Percentiles rank a stretch among this genome's conserved stretches.
These are phyloP conservation scores for Arizona elegans DNA, from an alignment of 2,113 vertebrate genomes.

Conservation along the genomic window DNA sequence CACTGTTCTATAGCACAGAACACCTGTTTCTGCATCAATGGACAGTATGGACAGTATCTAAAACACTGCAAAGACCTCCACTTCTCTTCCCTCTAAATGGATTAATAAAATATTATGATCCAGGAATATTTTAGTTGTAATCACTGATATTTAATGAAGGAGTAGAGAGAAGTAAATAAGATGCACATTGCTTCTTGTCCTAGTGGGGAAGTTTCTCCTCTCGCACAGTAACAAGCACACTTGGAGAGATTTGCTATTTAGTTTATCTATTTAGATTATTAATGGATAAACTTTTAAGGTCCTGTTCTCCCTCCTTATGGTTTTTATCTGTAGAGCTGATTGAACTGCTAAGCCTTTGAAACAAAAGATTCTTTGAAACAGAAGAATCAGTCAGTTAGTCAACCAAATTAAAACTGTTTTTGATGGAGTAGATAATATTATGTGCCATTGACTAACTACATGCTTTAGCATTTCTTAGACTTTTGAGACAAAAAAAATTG, in stretches of 20 bases:
- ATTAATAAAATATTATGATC: background rate
- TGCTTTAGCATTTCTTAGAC: conserved; percentile 4
- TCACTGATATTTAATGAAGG: background rate
- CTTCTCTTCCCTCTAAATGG: background rate
- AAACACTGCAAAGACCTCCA: conserved; percentile 43
- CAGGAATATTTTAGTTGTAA: conserved; percentile 5
- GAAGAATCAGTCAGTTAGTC: background rate
- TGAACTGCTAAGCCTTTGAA: background rate
- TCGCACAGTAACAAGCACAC: background rate
- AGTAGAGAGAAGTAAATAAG: background rate
- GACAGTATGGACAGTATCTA: conserved; percentile 72
- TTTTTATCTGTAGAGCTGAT: background rate
- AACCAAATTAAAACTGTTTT: background rate
- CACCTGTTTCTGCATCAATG: conserved; percentile 77
- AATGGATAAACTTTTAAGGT: background rate
- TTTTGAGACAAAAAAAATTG: conserved; percentile 10
- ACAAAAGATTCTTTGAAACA: background rate
- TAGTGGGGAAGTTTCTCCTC: background rate
- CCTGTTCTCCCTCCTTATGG: background rate
- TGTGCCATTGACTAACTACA: conserved; percentile 25
- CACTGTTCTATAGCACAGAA: conserved; percentile 44
- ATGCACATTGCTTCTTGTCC: background rate
- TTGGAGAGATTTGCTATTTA: background rate
- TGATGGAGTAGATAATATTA: background rate
- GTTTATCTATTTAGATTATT: background rate